Conservation (phyloP, 2,113 vertebrate genomes). For the Gila orcuttii region DNA sequence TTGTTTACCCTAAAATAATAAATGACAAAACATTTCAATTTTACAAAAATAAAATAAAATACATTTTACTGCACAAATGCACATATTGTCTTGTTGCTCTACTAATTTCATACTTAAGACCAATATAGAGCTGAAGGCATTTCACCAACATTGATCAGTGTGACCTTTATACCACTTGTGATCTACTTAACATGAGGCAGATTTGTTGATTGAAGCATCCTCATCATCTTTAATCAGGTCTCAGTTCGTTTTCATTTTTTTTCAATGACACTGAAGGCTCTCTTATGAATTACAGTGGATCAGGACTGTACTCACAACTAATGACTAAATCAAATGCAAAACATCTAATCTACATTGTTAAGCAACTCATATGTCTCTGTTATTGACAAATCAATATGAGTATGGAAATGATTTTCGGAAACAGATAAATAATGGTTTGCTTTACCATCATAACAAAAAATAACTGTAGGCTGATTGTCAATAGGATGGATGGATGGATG, state of each 20-base stretch:
- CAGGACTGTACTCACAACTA: neutral
- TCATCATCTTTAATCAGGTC: neutral
- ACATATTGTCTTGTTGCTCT: no score
- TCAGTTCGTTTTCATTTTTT: neutral
- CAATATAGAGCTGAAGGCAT: neutral
- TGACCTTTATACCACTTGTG: neutral
- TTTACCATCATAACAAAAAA: neutral
- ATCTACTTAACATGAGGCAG: neutral
- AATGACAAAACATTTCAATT: no score
- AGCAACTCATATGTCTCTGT: slow-evolving; percentile 7
- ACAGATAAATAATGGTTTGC: neutral
- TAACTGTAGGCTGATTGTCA: neutral
- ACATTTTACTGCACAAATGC: no score
- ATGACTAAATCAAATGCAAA: slow-evolving; percentile 15
- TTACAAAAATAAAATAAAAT: no score
- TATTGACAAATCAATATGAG: neutral
- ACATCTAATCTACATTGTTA: slow-evolving; percentile 4
- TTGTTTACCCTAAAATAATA: no score
- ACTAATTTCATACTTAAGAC: neutral
- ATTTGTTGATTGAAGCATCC: neutral
- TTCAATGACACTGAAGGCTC: neutral
- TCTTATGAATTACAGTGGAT: neutral
- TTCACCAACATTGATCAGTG: neutral
- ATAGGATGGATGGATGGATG: no score
- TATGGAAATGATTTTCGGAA: neutral